phyloP scores from a whole-genome alignment of 2,797 vertebrate genomes.

The Tympanoctomys barrerae region DNA sequence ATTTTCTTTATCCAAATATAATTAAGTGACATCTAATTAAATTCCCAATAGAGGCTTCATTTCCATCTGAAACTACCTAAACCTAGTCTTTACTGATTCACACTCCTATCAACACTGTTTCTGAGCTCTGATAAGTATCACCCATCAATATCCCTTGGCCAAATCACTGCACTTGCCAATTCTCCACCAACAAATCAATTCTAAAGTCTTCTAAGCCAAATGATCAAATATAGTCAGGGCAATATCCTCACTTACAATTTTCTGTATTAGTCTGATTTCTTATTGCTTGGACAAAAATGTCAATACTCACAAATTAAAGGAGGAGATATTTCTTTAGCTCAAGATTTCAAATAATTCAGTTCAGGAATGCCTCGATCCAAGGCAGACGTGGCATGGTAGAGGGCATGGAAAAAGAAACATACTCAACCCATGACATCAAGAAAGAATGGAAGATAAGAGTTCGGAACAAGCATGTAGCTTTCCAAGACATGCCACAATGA shows the following conservation, averaged over 20 bases:
- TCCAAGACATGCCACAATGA: neutral
- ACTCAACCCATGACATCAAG: neutral
- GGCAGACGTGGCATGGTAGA: neutral
- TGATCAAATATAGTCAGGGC: neutral
- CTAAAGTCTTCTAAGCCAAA: neutral
- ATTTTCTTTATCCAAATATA: neutral
- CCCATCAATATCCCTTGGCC: neutral
- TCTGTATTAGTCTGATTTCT: neutral
- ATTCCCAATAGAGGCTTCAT: neutral
- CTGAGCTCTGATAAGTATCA: neutral
- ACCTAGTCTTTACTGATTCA: neutral
- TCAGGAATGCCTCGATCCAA: neutral
- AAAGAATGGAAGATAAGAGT: neutral
- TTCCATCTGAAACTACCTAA: neutral
- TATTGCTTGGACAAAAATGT: neutral
- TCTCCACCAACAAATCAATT: neutral
- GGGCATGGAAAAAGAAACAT: neutral
- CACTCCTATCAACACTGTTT: neutral
- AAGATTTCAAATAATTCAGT: neutral
- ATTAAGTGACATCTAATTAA: neutral
- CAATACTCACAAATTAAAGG: neutral
- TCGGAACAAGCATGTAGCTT: neutral
- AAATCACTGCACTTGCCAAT: neutral
- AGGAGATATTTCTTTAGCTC: neutral
- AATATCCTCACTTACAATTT: neutral